A percentile compares a stretch with the other conserved stretches of the same genome.
Conservation (phyloP, 2,888 invertebrate genomes). For the Cosmia pyralina region DNA sequence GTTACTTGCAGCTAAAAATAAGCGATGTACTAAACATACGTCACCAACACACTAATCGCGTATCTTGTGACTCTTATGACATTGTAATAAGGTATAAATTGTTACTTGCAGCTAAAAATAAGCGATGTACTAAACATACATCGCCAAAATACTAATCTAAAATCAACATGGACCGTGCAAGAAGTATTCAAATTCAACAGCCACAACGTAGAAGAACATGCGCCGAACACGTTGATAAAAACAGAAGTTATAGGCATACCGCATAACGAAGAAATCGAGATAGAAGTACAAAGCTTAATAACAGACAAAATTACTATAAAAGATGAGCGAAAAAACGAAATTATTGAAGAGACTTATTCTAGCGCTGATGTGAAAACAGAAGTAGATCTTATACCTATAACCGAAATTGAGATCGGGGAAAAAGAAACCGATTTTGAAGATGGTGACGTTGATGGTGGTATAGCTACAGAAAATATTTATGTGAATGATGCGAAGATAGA, state of each 20-base stretch:
- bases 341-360: constrained; percentile 25
- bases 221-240: constrained; percentile 60
- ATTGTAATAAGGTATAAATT: not conserved
- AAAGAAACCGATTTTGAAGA: constrained; percentile 66
- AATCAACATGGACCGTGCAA: constrained; percentile 65
- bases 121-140: constrained; percentile 22
- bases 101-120: constrained; percentile 36
- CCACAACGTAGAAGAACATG: constrained; percentile 45
- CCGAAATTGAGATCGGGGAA: constrained; percentile 31
- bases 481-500: not conserved
- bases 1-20: constrained; percentile 37
- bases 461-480: constrained; percentile 1
- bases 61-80: not conserved
- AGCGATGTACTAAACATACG: constrained; percentile 16
- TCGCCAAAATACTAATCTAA: constrained; percentile 48
- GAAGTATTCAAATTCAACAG: constrained; percentile 29
- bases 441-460: not conserved
- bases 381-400: constrained; percentile 29
- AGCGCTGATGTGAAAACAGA: constrained; percentile 22
- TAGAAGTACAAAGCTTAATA: constrained; percentile 7
- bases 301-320: constrained; percentile 3
- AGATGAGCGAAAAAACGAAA: constrained; percentile 55
- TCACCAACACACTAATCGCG: not conserved
- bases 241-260: constrained; percentile 30
- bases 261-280: constrained; percentile 26